Evolutionary conservation across 2,797 vertebrate species (phyloP).

Genomic region (Galago senegalensis): DNA sequence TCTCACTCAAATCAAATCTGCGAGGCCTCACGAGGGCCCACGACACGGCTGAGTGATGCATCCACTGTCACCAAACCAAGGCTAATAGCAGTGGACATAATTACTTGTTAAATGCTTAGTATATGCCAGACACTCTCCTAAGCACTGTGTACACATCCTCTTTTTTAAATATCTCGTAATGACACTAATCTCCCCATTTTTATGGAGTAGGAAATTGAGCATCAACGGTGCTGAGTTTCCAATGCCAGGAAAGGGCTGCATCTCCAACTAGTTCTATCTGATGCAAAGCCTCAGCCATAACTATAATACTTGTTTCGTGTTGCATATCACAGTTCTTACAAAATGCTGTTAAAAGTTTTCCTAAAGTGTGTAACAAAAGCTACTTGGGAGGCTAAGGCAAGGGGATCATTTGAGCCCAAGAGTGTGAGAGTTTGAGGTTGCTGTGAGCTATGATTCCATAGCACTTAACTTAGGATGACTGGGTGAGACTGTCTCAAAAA

Average conservation of each 20-base stretch:
- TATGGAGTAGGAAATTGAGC: background rate
- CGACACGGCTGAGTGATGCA: background rate
- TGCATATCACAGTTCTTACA: background rate
- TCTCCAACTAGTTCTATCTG: background rate
- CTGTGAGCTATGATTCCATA: too few species aligned
- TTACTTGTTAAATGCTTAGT: background rate
- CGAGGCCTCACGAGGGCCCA: background rate
- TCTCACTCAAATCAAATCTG: background rate
- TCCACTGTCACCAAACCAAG: background rate
- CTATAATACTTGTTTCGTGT: background rate
- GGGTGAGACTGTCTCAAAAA: too few species aligned
- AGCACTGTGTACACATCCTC: background rate
- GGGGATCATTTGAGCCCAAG: too few species aligned
- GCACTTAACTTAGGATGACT: too few species aligned
- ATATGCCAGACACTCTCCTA: background rate
- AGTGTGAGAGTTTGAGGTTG: too few species aligned
- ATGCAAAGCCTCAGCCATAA: background rate
- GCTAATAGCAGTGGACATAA: background rate
- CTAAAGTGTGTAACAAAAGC: background rate
- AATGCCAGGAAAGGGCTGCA: background rate
- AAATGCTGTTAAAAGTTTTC: background rate
- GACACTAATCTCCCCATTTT: background rate
- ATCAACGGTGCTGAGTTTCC: background rate
- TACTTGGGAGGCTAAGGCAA: too few species aligned
- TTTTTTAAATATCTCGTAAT: background rate